Conservation (phyloP, 2,797 vertebrate species). For the Lemur catta region DNA sequence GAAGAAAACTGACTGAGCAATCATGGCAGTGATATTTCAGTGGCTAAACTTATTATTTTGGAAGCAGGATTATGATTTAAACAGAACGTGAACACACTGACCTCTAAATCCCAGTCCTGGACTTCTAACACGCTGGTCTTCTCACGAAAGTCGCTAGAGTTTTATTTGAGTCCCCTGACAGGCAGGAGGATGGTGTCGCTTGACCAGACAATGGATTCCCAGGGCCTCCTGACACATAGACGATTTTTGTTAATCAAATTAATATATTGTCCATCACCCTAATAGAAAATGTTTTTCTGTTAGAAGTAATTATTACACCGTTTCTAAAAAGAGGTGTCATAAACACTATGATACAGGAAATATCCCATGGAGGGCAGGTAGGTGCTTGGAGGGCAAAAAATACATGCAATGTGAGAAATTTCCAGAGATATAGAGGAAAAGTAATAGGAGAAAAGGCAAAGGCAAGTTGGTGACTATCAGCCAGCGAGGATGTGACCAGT, state of each 20-base stretch:
- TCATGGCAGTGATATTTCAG: conserved; percentile 57
- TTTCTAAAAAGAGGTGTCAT: background rate
- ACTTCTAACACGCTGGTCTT: background rate
- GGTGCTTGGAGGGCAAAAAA: background rate
- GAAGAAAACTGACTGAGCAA: conserved; percentile 56
- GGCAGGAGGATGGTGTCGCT: background rate
- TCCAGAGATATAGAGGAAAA: background rate
- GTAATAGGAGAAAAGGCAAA: background rate
- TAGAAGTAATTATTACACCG: background rate
- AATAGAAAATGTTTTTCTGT: conserved; percentile 5
- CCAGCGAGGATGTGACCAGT: background rate
- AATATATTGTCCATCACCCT: background rate
- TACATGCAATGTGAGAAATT: background rate
- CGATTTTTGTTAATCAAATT: background rate
- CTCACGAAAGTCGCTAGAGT: background rate
- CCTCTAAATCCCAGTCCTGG: background rate
- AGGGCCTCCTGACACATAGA: background rate
- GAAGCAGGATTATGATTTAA: conserved; percentile 54
- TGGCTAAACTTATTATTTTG: conserved; percentile 57
- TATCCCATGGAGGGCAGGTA: background rate
- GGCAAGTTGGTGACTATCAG: background rate
- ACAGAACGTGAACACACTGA: conserved; percentile 26
- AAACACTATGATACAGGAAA: background rate
- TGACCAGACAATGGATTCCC: background rate
- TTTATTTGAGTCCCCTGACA: background rate